Evolutionary conservation across 2,888 invertebrate genomes (phyloP), one percentile per base, ranked within the genome.

Genomic region (Sympetrum striolatum): DNA sequence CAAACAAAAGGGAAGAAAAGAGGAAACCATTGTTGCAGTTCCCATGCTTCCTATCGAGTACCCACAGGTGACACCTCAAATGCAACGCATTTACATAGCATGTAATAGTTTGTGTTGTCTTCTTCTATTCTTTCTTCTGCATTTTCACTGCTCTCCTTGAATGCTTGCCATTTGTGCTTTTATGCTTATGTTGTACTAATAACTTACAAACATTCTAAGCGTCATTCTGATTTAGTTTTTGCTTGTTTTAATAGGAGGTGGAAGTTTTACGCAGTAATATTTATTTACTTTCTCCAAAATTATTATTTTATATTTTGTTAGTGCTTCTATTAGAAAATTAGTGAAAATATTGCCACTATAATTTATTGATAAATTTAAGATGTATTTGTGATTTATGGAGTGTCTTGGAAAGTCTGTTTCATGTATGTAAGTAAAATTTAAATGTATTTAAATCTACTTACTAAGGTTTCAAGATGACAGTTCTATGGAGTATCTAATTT

Each of bases 1-100:
- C 86, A 86, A 86, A 60, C 86, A 82, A 53, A 82, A 86, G 60
- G 86, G n/a, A 60, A 86, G 60, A 60, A 86, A 86, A 64, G 86
- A 64, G 86, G 60, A 86, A 60, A 86, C 58, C 60, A 64, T 86
- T 86, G 86, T 86, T 64, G 86, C 86, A 37, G 86, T 86, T 86
- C 86, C 86, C 86, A 58, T 86, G 86, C 86, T 86, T 86, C 86
- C 86, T 60, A 58, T 86, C 35, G 86, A 86, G 86, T 86, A 60
- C 86, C 86, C 64, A 86, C 60, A 86, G 86, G 86, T 86, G 86
- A 86, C 53, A 53, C 86, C 86, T 64, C 60, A 2, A 37, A 14
- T 37, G 37, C 53, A 86, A 60, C 37, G 53, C 37, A n/a, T 37
- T 86, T 60, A 60, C 8, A 6, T 15, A 35, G 25, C 37, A 10